A percentile compares a stretch with the other conserved stretches of the same genome.
phyloP scores from a whole-genome alignment of 35 echinoderm and acorn worm genomes.

The Heliocidaris erythrogramma region DNA sequence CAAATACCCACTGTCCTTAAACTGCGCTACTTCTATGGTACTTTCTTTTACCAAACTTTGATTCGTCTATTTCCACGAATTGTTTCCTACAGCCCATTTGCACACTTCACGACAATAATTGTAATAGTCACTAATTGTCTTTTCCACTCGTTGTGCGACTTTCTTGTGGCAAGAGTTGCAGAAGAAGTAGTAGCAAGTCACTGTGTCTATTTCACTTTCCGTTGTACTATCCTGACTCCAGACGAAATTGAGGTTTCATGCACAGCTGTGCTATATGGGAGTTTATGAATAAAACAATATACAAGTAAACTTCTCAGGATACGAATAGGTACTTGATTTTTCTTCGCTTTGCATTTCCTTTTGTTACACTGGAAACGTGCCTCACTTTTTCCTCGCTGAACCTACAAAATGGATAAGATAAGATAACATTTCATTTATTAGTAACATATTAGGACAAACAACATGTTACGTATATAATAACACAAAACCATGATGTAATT shows the following conservation, averaged over 20 bases:
- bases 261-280: background rate
- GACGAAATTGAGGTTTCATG: background rate
- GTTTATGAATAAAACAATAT: slow-evolving; percentile 15
- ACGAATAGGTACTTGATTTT: background rate
- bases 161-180: too few species aligned
- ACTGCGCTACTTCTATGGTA: slow-evolving; percentile 22
- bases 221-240: too few species aligned
- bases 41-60: slow-evolving; percentile 63
- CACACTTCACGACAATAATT: background rate
- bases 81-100: background rate
- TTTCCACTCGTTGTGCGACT: too few species aligned
- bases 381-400: too few species aligned
- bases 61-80: slow-evolving; percentile 63
- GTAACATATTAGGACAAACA: too few species aligned
- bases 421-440: too few species aligned
- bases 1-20: slow-evolving; percentile 61
- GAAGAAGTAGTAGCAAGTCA: too few species aligned
- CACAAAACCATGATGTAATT: too few species aligned
- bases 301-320: background rate
- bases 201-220: too few species aligned
- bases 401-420: too few species aligned
- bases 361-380: slow-evolving; percentile 7
- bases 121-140: background rate
- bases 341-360: background rate
- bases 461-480: too few species aligned